Conservation (phyloP, 2,888 invertebrate genomes). For the Pollenia labialis region DNA sequence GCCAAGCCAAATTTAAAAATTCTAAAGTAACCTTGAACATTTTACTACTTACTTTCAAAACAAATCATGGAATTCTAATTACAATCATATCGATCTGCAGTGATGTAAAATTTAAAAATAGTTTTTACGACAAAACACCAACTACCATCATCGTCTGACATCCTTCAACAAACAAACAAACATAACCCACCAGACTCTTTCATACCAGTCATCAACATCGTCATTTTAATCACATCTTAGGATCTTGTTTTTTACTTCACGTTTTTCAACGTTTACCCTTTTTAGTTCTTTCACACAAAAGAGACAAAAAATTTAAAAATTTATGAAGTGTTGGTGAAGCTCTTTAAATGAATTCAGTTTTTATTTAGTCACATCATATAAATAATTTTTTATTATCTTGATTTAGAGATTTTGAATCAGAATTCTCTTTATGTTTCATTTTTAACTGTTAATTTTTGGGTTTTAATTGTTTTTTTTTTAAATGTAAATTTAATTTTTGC, state of each 20-base stretch:
- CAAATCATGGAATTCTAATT: constrained; percentile 60
- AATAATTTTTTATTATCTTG: constrained; percentile 29
- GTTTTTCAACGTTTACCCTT: constrained; percentile 13
- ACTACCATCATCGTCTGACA: constrained; percentile 1
- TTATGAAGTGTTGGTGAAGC: constrained; percentile 55
- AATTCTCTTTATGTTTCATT: neutral
- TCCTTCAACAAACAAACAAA: constrained; percentile 23
- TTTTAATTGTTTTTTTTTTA: constrained; percentile 23
- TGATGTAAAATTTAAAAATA: constrained; percentile 61
- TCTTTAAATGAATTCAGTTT: constrained; percentile 57
- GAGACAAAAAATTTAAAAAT: constrained; percentile 32
- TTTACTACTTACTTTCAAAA: constrained; percentile 2
- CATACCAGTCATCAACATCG: constrained; percentile 21
- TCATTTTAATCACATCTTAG: constrained; percentile 50
- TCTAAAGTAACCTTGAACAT: constrained; percentile 34
- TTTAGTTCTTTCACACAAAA: constrained; percentile 15
- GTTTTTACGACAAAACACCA: constrained; percentile 35
- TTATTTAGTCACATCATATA: constrained; percentile 16
- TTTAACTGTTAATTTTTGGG: neutral
- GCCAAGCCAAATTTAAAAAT: constrained; percentile 11
- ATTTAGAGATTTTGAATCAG: neutral
- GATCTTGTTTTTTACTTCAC: constrained; percentile 4
- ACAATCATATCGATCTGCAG: constrained; percentile 29
- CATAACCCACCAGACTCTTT: constrained; percentile 20
- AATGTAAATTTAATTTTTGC: neutral